Evolutionary conservation across 2,888 invertebrate species (phyloP), one percentile per base, ranked within the genome.

Genomic region (Micropterix aruncella): DNA sequence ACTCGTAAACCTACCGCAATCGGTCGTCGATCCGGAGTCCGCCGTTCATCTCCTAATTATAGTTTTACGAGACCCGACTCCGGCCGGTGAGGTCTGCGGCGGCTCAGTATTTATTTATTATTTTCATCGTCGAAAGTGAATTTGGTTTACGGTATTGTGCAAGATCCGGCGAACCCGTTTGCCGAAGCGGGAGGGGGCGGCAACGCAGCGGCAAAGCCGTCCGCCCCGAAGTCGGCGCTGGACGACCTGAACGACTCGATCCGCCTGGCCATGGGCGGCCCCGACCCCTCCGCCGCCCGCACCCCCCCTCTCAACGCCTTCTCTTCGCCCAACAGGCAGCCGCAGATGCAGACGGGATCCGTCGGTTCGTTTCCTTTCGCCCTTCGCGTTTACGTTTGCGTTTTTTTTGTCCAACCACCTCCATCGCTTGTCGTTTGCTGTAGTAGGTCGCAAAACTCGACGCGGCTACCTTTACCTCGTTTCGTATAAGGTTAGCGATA

Each of bases 201-300:
- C 55, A 61, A 60, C 55, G 67, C 61, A 48, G 52, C 46, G 53
- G 50, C 49, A 53, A 53, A 50, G 53, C 74, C 67, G 60, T 73
- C 74, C 42, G 73, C 69, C 45, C 68, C 69, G 44, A 79, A 78
- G 55, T 78, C 77, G 52, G 79, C 80, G 27, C 75, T 80, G 60
- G 80, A 79, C 56, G 80, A 80, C 55, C 70, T 81, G 51, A 80
- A 80, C 56, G 79, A 80, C 56, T 77, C 73, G 45, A 80, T 81
- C 66, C 69, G 78, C 46, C 75, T 77, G 72, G 77, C 79, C 42
- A 70, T 81, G 55, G 80, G 79, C 42, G 77, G 77, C 47, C 65
- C 67, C 54, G 40, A 45, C 37, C 49, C 50, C 19, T 47, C 43
- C 38, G 43, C 46, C 18, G 45, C 43, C 41, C 44, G 39, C 47